phyloP scores from a whole-genome alignment of 2,113 vertebrate genomes.

The Rafetus swinhoei region DNA sequence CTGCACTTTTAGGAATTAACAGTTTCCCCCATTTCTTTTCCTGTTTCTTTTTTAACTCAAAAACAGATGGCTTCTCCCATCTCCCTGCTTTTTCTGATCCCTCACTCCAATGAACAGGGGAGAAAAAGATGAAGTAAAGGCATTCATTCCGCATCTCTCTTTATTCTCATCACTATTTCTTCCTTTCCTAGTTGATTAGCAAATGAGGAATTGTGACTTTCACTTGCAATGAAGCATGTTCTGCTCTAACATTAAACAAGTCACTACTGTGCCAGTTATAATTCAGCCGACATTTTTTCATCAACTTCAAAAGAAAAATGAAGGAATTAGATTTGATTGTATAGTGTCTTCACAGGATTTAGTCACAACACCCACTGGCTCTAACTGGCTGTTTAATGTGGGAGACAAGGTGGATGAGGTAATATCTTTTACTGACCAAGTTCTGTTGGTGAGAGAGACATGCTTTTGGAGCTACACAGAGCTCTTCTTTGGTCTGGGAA shows the following conservation, averaged over 20 bases:
- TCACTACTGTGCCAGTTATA: not conserved
- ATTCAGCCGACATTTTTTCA: not conserved
- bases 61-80: not conserved
- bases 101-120: not conserved
- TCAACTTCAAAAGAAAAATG: not conserved
- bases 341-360: not conserved
- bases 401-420: not conserved
- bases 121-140: not conserved
- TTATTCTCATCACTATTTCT: not conserved
- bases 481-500: not conserved
- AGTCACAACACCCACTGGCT: not conserved
- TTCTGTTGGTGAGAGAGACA: not conserved
- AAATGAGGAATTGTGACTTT: not conserved
- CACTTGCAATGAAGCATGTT: not conserved
- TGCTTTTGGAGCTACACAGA: not conserved
- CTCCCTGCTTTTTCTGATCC: not conserved
- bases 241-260: not conserved
- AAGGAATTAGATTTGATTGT: not conserved
- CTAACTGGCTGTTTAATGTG: not conserved
- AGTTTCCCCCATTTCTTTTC: not conserved
- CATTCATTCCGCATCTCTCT: not conserved
- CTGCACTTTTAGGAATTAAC: accelerated
- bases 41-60: accelerated
- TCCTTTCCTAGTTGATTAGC: not conserved
- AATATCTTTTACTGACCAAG: not conserved